phyloP scores from a whole-genome alignment of 2,113 vertebrate genomes.

The Melanostigma gelatinosum region DNA sequence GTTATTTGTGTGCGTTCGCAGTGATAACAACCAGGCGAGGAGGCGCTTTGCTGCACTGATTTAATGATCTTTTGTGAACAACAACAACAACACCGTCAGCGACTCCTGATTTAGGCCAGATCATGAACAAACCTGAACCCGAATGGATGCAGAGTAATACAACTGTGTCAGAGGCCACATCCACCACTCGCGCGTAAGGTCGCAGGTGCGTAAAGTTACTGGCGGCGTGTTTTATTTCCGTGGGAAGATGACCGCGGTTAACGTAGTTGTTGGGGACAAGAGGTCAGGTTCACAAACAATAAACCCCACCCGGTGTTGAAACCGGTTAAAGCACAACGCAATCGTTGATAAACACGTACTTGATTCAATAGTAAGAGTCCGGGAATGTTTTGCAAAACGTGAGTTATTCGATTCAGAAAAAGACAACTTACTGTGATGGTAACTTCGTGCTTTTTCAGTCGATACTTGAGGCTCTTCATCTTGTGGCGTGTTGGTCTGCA shows the following conservation, averaged over 20 bases:
- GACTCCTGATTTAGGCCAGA: neutral
- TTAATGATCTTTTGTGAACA: neutral
- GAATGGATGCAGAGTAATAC: neutral
- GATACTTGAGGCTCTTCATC: constrained; percentile 95
- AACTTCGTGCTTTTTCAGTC: constrained; percentile 91
- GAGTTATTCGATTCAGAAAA: neutral
- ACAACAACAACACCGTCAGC: neutral
- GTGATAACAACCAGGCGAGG: neutral
- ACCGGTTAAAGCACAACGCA: neutral
- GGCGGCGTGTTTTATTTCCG: constrained; percentile 20
- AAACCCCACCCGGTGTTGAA: neutral
- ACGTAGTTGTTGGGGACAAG: constrained; percentile 10
- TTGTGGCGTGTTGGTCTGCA: constrained; percentile 51
- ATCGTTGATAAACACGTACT: too few relatives aligned
- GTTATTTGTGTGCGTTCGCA: neutral
- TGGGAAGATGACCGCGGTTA: constrained; percentile 54
- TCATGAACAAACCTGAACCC: neutral
- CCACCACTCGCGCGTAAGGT: neutral
- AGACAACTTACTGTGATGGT: constrained; percentile 84
- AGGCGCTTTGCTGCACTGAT: constrained; percentile 33
- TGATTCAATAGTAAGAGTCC: neutral
- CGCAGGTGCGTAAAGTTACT: constrained; percentile 59
- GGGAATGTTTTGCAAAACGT: constrained; percentile 10
- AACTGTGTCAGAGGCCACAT: neutral
- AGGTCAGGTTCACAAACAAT: constrained; percentile 1